These are phyloP conservation scores for Eristalis intricaria DNA, from an alignment of 2,888 invertebrate genomes.

Conservation along the genomic window DNA sequence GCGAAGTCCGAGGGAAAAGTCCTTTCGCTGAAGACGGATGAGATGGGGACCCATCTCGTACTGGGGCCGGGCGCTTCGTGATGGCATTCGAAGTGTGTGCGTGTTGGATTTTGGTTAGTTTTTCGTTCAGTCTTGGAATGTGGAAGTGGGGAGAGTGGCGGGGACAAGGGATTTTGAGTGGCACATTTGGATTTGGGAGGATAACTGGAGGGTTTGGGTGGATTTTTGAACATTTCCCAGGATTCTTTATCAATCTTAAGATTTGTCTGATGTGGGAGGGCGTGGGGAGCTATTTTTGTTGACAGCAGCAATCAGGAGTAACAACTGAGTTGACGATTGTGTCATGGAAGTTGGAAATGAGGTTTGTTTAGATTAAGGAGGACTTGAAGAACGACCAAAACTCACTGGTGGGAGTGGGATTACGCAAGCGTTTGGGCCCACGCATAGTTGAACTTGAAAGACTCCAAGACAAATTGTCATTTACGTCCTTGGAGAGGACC, in stretches of 20 bases:
- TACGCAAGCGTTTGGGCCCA: too few species aligned
- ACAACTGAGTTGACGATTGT: neutral
- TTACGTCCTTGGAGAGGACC: too few species aligned
- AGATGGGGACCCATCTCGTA: slow-evolving; percentile 2
- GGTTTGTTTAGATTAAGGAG: too few species aligned
- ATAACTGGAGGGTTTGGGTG: neutral
- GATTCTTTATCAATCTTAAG: neutral
- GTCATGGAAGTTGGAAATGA: neutral
- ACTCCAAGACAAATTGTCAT: too few species aligned
- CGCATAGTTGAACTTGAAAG: too few species aligned
- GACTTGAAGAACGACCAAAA: too few species aligned
- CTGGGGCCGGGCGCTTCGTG: slow-evolving; percentile 21
- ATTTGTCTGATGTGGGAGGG: neutral
- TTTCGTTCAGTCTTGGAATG: neutral
- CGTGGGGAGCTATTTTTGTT: neutral
- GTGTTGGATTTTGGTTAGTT: slow-evolving; percentile 34
- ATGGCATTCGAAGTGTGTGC: slow-evolving; percentile 54
- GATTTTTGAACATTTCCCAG: neutral
- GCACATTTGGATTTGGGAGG: slow-evolving; percentile 31
- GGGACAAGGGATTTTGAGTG: slow-evolving; percentile 7
- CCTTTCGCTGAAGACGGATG: slow-evolving; percentile 50
- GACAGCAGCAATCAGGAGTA: neutral
- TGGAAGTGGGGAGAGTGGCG: neutral
- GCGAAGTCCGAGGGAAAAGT: neutral
- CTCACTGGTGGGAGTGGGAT: too few species aligned